These are phyloP conservation scores for Cryptomyrus ogoouensis DNA, from an alignment of 2,113 vertebrate genomes.

Conservation along the genomic window DNA sequence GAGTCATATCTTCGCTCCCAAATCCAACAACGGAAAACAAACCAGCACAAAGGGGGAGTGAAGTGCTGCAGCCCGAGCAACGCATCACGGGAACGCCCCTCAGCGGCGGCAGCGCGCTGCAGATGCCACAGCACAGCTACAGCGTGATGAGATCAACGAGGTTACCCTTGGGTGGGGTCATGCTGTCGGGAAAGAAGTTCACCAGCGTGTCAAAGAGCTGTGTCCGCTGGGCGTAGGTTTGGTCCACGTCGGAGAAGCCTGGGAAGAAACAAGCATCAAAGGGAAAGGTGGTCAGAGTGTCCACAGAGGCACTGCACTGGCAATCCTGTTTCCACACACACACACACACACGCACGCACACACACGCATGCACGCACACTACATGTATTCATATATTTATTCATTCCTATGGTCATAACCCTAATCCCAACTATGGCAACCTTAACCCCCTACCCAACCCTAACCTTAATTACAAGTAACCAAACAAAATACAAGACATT, in stretches of 20 bases:
- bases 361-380: too few relatives aligned
- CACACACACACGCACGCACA: too few relatives aligned
- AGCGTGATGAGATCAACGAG: constrained; percentile 96
- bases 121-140: constrained; percentile 49
- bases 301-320: not conserved
- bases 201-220: constrained; percentile 96
- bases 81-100: not conserved
- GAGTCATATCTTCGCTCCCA: not conserved
- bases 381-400: not conserved
- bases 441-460: not conserved
- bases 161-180: constrained; percentile 98
- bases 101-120: not conserved
- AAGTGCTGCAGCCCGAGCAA: not conserved
- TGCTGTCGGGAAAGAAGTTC: constrained; percentile 98
- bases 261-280: constrained; percentile 27
- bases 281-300: not conserved
- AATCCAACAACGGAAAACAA: not conserved
- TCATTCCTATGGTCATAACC: not conserved
- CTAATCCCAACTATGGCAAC: not conserved
- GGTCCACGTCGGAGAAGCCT: constrained; percentile 96
- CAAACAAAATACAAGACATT: not conserved
- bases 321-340: not conserved
- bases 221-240: constrained; percentile 93
- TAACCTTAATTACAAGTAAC: not conserved
- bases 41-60: not conserved